Base-by-base conservation (phyloP, 2,113 vertebrate species). In the Gorsachius goisagi region DNA sequence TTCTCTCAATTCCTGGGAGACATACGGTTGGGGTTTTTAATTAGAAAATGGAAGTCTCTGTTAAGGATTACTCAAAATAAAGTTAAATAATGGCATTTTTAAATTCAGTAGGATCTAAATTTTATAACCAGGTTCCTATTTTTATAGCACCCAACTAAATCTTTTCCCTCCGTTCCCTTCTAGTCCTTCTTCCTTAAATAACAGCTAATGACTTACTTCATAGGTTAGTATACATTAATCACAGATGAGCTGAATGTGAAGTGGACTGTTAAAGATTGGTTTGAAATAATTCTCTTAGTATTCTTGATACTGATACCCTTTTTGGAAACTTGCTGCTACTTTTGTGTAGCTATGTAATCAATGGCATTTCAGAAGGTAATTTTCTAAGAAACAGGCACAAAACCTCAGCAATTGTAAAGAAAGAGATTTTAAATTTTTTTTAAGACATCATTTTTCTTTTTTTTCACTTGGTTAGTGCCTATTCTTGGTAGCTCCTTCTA, bases 41-140 rank as follows among this genome's bases (percentile, higher is more conserved):
- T 97, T 95, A 90, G 45, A 93, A 97, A 74, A 73, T 63, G 1
- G 59, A 83, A 85, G 45, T 81, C 90, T 95, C 88, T 91, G 56
- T 92, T 91, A 89, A 75, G 68, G 52, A 71, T 84, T 90, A 56
- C 45, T 75, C 35, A 24, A 58, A 91, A 82, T 78, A 50, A 72
- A 93, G n/a, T 90, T 90, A 77, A 95, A 87, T 86, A 92, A 86
- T 45, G 30, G 11, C 4, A 6, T 7, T 93, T 72, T 88, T 93
- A 88, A 94, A 83, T 85, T 83, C 64, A 80, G 45, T 72, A 60
- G 45, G 39, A 88, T 88, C 66, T 83, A 81, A 55, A 59, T 80
- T 95, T 72, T 92, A 77, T 75, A 64, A 56, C 55, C 68, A 30
- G 12, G 75, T 91, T 92, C 62, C 85, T 87, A 39, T 93, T 93